These are phyloP conservation scores for Zaprionus bogoriensis DNA, from an alignment of 2,888 invertebrate species.

Conservation along the genomic window DNA sequence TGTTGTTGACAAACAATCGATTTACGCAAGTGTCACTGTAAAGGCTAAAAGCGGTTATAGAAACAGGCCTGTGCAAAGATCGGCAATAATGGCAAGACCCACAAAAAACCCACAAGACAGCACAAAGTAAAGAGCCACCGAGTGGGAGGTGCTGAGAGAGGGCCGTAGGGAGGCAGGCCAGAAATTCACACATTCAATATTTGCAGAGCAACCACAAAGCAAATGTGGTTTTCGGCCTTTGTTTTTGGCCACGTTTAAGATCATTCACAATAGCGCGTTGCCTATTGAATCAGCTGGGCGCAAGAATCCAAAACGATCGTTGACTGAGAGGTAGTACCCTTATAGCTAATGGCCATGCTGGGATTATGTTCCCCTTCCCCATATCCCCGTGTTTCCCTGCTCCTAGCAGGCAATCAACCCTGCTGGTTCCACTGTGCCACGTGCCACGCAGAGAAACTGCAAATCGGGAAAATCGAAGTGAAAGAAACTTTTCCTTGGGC, in stretches of 20 bases:
- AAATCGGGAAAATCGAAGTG: neutral
- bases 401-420: no score
- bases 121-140: neutral
- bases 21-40: conserved; percentile 41
- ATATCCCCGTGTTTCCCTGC: neutral
- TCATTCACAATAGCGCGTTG: conserved; percentile 11
- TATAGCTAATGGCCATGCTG: neutral
- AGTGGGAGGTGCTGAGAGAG: neutral
- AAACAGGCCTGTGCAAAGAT: conserved; percentile 36
- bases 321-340: neutral
- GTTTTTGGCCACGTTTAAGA: conserved; percentile 40
- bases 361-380: neutral
- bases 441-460: conserved; percentile 10
- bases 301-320: conserved; percentile 3
- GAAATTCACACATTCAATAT: conserved; percentile 42
- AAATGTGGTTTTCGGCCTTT: conserved; percentile 33
- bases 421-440: neutral
- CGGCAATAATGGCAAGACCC: conserved; percentile 7
- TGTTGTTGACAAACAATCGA: conserved; percentile 32
- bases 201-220: conserved; percentile 23
- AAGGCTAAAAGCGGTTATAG: neutral
- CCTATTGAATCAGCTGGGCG: conserved; percentile 47
- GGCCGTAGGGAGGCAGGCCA: conserved; percentile 6
- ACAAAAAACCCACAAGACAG: conserved; percentile 24
- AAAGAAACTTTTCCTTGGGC: conserved; percentile 6